These are phyloP conservation scores for Mesitornis unicolor DNA, from an alignment of 2,113 vertebrate genomes.

Conservation along the genomic window DNA sequence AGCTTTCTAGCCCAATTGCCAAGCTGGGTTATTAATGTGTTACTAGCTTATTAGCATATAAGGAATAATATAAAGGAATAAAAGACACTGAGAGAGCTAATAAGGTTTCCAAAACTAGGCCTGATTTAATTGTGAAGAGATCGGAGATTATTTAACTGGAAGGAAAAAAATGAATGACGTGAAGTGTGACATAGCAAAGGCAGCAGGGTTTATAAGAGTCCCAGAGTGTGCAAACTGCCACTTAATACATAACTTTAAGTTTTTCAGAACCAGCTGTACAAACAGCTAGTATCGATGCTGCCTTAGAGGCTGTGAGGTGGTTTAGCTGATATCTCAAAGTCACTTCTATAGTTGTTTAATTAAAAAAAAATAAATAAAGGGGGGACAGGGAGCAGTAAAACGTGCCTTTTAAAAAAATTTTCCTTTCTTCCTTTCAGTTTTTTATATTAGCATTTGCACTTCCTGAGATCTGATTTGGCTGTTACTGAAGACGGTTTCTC, in stretches of 20 bases:
- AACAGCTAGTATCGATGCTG: not conserved
- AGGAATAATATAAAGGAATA: not conserved
- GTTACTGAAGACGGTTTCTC: not conserved
- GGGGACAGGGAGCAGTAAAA: not conserved
- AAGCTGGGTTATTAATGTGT: not conserved
- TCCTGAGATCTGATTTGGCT: not conserved
- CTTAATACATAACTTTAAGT: not conserved
- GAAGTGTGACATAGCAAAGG: not conserved
- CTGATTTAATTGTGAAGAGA: not conserved
- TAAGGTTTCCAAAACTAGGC: not conserved
- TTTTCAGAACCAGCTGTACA: not conserved
- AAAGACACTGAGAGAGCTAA: not conserved
- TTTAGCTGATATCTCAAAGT: not conserved
- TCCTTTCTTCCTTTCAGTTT: not conserved
- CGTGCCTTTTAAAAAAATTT: not conserved
- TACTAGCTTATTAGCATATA: not conserved
- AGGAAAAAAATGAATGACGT: not conserved
- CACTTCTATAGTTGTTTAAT: not conserved
- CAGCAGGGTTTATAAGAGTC: not conserved
- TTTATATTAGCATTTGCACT: not conserved
- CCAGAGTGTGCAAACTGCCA: not conserved
- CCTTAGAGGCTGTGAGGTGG: not conserved
- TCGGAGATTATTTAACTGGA: not conserved
- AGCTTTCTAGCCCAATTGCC: not conserved
- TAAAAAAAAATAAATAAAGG: fast-evolving